Base-by-base conservation (phyloP, 1,140 invertebrate species). In the Diuraphis noxia region DNA sequence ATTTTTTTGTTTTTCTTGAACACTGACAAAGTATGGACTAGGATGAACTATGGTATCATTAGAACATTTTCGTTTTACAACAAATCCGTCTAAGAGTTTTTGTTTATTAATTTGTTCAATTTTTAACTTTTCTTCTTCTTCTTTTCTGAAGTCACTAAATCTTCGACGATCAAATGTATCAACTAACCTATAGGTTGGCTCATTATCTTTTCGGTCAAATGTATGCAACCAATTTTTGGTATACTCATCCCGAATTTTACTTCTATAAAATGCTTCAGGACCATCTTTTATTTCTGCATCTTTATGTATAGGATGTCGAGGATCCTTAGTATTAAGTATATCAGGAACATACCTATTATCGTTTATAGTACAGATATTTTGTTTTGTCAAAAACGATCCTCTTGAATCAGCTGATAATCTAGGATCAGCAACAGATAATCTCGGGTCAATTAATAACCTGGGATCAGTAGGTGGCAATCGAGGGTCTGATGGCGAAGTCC, bases 1-100 rank as follows among this genome's bases (percentile, higher is more conserved):
- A 87, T 49, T 87, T n/a, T 92, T 91, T 87, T 30, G 36, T 46
- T 92, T 91, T 79, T 92, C 92, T 88, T 87, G 81, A 92, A 86
- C 63, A 52, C 85, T 43, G 17, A 79, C 43, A 82, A 81, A 81
- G 36, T 82, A 91, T 38, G 89, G 43, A 90, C 56, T 72, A 82
- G 89, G 43, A 49, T 91, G 72, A 38, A 38, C 43, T 3, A 91
- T 25, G 19, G 89, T 91, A 2, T 91, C 89, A 30, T 41, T 46
- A 36, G 89, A 82, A 52, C 43, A 38, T 82, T 91, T 91, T 52
- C 89, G 30, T 91, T 91, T 91, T 46, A 91, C 40, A 49, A 91
- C 43, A 91, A 91, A 91, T 19, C 89, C 89, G 40, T 91, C 89
- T 30, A 91, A 91, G 2, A 91, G 89, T 81, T 85, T 92, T 72